A percentile compares a stretch with the other conserved stretches of the same genome.
These are phyloP conservation scores for Ibidorhyncha struthersii DNA, from an alignment of 2,113 vertebrate species.

Conservation along the genomic window DNA sequence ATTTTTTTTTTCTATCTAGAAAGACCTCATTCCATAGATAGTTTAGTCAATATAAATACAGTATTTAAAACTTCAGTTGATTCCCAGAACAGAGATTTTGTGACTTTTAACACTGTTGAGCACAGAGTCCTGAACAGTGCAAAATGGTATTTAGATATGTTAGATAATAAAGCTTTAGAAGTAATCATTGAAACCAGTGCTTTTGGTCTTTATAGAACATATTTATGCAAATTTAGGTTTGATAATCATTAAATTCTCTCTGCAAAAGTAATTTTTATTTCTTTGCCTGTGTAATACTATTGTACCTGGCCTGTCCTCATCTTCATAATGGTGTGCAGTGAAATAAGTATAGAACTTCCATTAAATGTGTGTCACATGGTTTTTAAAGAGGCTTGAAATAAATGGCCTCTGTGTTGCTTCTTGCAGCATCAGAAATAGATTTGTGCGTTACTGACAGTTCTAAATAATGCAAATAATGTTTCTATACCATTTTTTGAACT, in stretches of 20 bases:
- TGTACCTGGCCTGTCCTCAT: background rate
- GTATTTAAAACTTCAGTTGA: background rate
- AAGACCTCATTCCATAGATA: background rate
- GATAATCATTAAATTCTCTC: background rate
- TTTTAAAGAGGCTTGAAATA: background rate
- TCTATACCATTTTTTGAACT: background rate
- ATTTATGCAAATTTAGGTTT: background rate
- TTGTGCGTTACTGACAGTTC: background rate
- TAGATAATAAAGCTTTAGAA: background rate
- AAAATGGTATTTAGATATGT: background rate
- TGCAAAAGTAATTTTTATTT: background rate
- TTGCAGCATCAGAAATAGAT: background rate
- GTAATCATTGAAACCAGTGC: background rate
- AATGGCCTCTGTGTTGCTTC: background rate
- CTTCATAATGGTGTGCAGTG: background rate
- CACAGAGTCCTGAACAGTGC: background rate
- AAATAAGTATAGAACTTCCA: background rate
- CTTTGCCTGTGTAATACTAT: background rate
- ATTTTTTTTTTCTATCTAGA: background rate
- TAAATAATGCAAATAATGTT: background rate
- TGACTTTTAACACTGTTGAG: background rate
- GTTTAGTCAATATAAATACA: background rate
- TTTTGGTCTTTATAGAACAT: background rate
- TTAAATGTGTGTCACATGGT: background rate
- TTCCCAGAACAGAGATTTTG: background rate